Evolutionary conservation across 2,113 vertebrate genomes (phyloP).

Genomic region (Podarcis muralis): DNA sequence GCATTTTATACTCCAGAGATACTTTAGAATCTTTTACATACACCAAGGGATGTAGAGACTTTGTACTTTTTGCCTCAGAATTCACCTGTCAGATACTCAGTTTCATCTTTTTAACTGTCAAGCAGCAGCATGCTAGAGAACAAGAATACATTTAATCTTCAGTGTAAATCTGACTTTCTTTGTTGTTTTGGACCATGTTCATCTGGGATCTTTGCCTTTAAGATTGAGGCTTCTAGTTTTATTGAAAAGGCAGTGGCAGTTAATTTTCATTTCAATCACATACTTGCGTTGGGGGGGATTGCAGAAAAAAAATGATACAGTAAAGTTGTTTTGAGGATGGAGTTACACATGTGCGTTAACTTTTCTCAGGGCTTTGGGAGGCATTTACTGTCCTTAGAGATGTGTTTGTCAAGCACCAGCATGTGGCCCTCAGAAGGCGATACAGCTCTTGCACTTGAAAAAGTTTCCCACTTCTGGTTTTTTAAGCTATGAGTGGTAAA

Average conservation of each 20-base stretch:
- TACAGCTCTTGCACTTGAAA: too few species aligned
- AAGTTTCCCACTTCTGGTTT: background rate
- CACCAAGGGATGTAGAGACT: background rate
- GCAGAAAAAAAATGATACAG: background rate
- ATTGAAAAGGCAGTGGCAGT: slow-evolving; percentile 20
- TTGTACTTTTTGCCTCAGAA: background rate
- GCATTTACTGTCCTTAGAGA: background rate
- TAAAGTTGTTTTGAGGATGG: background rate
- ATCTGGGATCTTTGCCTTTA: slow-evolving; percentile 7
- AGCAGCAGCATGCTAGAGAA: background rate
- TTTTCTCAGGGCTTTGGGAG: background rate
- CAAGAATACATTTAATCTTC: background rate
- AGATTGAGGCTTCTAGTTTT: background rate
- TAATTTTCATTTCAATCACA: background rate
- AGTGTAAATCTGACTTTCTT: background rate
- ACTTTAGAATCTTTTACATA: background rate
- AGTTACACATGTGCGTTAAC: background rate
- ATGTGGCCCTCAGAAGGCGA: too few species aligned
- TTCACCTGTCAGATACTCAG: background rate
- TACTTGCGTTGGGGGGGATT: background rate
- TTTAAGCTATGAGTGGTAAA: background rate
- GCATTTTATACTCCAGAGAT: background rate
- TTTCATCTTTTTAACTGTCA: background rate
- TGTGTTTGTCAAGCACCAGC: background rate
- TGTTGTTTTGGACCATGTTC: background rate